These are phyloP conservation scores for Blennius ocellaris DNA, from an alignment of 2,113 vertebrate genomes.

Conservation along the genomic window DNA sequence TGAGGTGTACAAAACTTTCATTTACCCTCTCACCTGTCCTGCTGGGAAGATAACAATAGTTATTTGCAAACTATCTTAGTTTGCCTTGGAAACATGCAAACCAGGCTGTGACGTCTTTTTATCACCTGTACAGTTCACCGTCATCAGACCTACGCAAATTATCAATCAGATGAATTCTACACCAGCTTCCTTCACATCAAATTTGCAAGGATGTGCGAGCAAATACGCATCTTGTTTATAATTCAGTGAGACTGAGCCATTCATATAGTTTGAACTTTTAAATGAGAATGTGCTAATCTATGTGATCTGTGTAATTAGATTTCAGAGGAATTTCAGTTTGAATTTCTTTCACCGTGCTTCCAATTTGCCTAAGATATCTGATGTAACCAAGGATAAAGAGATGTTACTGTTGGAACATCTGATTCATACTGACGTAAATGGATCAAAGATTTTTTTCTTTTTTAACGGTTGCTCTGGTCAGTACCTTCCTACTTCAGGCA, in stretches of 20 bases:
- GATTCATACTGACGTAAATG: background rate
- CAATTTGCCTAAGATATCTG: background rate
- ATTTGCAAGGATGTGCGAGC: no score
- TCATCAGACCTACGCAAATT: background rate
- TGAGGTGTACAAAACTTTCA: background rate
- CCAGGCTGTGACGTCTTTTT: background rate
- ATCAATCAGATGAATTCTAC: background rate
- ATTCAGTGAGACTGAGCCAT: background rate
- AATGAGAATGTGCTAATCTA: background rate
- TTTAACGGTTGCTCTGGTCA: background rate
- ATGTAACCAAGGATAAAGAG: background rate
- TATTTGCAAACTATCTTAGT: background rate
- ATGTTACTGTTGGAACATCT: background rate
- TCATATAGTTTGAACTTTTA: background rate
- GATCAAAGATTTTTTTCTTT: no score
- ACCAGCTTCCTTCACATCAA: no score
- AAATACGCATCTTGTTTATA: no score
- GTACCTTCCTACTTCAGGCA: background rate
- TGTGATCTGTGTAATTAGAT: background rate
- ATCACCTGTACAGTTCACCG: conserved; percentile 6
- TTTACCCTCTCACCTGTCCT: background rate
- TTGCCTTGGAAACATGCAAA: conserved; percentile 18
- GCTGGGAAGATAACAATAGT: background rate
- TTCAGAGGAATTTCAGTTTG: background rate
- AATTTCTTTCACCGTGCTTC: background rate